Conservation (phyloP, 2,888 invertebrate species). For the Flexamia atlantica region DNA sequence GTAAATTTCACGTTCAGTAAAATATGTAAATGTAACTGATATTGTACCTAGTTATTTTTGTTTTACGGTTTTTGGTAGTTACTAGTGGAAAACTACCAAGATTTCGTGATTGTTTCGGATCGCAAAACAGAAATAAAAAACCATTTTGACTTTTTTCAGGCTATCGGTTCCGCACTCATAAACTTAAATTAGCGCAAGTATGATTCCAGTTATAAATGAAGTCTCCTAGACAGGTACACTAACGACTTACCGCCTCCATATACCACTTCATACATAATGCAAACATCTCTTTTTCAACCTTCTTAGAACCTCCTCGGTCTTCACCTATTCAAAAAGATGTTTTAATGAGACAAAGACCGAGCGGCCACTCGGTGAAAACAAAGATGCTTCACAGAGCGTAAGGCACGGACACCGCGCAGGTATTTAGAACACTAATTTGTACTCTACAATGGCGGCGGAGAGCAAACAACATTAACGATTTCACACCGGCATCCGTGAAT, state of each 20-base stretch:
- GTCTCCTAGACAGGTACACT: too few species aligned
- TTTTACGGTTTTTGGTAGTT: too few species aligned
- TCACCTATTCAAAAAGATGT: not conserved
- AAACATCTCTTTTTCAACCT: not conserved
- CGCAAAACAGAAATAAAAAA: too few species aligned
- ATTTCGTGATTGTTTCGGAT: too few species aligned
- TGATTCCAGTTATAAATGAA: too few species aligned
- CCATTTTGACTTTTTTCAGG: too few species aligned
- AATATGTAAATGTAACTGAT: too few species aligned
- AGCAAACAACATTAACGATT: conserved; percentile 59
- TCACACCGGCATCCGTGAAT: conserved; percentile 46
- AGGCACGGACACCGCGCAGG: conserved; percentile 27
- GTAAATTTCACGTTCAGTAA: too few species aligned
- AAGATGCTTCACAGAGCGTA: not conserved
- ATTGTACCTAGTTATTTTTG: too few species aligned
- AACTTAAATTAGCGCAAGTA: too few species aligned
- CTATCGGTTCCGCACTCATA: too few species aligned
- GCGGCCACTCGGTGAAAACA: conserved; percentile 29
- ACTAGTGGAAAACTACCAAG: too few species aligned
- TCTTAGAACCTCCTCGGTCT: not conserved
- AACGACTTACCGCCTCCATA: not conserved
- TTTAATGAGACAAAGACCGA: conserved; percentile 2
- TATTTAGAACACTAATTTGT: conserved; percentile 58
- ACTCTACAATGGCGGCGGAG: conserved; percentile 13
- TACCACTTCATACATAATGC: not conserved